A percentile compares a stretch with the other conserved stretches of the same genome.
Evolutionary conservation across 1,140 invertebrate species (phyloP).

Genomic region (Brachionus angularis): DNA sequence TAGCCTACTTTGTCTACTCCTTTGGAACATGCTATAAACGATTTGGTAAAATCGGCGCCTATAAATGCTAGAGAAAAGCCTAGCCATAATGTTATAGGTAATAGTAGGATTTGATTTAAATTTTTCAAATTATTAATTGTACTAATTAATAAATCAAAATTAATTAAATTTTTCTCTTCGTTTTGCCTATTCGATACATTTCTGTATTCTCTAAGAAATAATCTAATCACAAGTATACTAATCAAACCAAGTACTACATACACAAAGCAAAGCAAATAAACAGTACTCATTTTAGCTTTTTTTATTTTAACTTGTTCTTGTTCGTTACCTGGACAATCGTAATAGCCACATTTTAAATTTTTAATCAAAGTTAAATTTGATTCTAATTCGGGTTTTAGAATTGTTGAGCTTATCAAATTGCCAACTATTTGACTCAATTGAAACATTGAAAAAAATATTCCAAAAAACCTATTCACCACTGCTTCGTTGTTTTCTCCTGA

Average conservation of each 20-base stretch:
- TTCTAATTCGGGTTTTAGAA: constrained; percentile 61
- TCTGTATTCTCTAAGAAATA: constrained; percentile 6
- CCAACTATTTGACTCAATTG: constrained; percentile 73
- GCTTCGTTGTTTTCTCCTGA: constrained; percentile 70
- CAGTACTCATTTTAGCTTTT: neutral
- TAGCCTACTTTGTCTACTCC: constrained; percentile 85
- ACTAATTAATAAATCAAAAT: constrained; percentile 23
- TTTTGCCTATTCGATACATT: neutral
- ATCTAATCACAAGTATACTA: constrained; percentile 15
- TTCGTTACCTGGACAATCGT: neutral
- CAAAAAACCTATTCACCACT: constrained; percentile 89
- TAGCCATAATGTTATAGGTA: constrained; percentile 90
- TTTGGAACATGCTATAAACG: constrained; percentile 38
- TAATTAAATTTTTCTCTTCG: neutral
- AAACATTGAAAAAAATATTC: constrained; percentile 94
- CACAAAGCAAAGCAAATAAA: neutral
- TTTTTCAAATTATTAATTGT: constrained; percentile 60
- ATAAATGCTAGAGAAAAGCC: constrained; percentile 95
- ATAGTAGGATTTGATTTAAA: constrained; percentile 78
- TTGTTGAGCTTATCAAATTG: constrained; percentile 88
- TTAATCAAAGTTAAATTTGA: neutral
- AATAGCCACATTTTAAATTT: neutral
- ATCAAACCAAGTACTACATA: constrained; percentile 8
- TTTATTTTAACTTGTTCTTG: neutral
- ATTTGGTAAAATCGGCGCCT: constrained; percentile 85